These are phyloP conservation scores for Phoxinus dragarum DNA, from an alignment of 2,797 vertebrate genomes.

Conservation along the genomic window DNA sequence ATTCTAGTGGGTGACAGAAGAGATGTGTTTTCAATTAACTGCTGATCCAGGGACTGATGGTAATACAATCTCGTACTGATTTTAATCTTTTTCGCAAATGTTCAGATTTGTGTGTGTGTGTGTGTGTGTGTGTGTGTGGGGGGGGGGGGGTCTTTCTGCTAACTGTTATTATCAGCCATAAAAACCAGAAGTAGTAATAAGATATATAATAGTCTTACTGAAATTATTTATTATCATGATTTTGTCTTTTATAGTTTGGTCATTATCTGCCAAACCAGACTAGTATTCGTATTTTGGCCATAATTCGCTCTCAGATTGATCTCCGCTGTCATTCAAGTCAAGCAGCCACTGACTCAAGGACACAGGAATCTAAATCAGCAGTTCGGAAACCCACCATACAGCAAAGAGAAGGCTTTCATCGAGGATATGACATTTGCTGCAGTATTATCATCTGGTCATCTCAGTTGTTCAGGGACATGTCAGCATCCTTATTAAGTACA, in stretches of 20 bases:
- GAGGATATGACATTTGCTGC: not conserved
- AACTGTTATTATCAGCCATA: slow-evolving; percentile 38
- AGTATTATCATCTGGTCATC: slow-evolving; percentile 1
- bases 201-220: slow-evolving; percentile 28
- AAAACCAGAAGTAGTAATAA: slow-evolving; percentile 39
- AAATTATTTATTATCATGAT: slow-evolving; percentile 35
- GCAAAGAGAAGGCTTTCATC: not conserved
- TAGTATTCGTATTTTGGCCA: slow-evolving; percentile 20
- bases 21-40: slow-evolving; percentile 80
- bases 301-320: slow-evolving; percentile 32
- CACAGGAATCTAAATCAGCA: not conserved
- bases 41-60: slow-evolving; percentile 74
- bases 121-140: not conserved
- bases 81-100: slow-evolving; percentile 60
- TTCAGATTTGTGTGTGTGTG: slow-evolving; percentile 32
- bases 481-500: not conserved
- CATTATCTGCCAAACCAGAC: slow-evolving; percentile 33
- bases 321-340: not conserved
- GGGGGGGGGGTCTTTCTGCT: slow-evolving; percentile 33
- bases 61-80: slow-evolving; percentile 73
- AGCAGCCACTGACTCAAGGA: slow-evolving; percentile 25
- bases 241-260: slow-evolving; percentile 38
- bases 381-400: not conserved
- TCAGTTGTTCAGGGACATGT: not conserved
- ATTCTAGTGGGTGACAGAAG: slow-evolving; percentile 73